Conservation (phyloP, 23 tunicate species). For the Trididemnum nubilum region DNA sequence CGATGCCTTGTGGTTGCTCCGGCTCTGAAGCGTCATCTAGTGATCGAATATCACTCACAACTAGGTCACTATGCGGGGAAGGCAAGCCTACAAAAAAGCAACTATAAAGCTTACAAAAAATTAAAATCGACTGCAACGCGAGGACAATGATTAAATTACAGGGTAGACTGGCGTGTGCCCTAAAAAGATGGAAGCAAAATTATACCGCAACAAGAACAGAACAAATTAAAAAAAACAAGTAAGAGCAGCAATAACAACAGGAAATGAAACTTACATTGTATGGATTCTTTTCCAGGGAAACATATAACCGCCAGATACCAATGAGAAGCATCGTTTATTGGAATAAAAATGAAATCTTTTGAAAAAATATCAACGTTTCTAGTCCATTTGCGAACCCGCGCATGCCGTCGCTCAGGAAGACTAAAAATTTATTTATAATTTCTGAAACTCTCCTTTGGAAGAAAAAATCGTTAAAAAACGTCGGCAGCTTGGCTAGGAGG, state of each 20-base stretch:
- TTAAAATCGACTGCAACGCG: too few relatives aligned
- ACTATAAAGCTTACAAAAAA: too few relatives aligned
- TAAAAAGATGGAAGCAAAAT: too few relatives aligned
- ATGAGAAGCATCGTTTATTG: constrained; percentile 82
- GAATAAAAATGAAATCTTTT: constrained; percentile 84
- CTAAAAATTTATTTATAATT: too few relatives aligned
- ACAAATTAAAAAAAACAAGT: neutral
- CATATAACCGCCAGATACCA: constrained; percentile 87
- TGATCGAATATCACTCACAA: constrained; percentile 22
- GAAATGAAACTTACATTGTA: neutral
- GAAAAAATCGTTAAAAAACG: too few relatives aligned
- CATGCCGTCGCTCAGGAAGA: constrained; percentile 51
- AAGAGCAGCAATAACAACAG: neutral
- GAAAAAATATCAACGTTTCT: constrained; percentile 72
- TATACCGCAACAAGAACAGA: neutral
- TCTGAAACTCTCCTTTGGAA: too few relatives aligned
- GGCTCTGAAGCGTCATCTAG: neutral
- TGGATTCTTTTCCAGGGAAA: constrained; percentile 42
- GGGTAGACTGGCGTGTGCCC: too few relatives aligned
- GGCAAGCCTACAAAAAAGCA: neutral
- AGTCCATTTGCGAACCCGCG: constrained; percentile 80
- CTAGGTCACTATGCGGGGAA: constrained; percentile 6
- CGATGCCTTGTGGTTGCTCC: neutral
- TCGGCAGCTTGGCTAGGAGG: too few relatives aligned
- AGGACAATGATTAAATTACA: too few relatives aligned